Evolutionary conservation across 2,797 vertebrate genomes (phyloP).

Genomic region (Otus scops): DNA sequence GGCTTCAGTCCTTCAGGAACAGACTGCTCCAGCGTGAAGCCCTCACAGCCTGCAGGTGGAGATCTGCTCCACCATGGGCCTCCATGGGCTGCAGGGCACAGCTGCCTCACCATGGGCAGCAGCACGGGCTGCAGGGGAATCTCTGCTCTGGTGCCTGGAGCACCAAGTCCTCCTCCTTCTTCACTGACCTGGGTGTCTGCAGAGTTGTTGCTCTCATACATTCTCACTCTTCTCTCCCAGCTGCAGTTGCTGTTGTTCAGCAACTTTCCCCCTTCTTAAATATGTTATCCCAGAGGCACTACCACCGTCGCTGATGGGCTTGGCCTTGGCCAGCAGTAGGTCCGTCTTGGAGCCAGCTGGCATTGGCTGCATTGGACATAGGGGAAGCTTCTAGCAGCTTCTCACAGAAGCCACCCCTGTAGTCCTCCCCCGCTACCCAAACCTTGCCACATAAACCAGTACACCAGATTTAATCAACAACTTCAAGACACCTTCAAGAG

Average conservation of each 20-base stretch:
- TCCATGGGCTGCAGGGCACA: background rate
- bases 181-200: background rate
- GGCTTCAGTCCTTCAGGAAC: background rate
- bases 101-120: background rate
- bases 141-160: background rate
- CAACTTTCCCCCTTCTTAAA: background rate
- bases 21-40: background rate
- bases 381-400: background rate
- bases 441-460: background rate
- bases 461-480: background rate
- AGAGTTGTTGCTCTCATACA: background rate
- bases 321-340: fast-evolving
- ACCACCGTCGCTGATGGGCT: background rate
- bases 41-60: background rate
- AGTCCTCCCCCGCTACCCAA: background rate
- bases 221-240: background rate
- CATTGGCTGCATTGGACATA: background rate
- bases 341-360: background rate
- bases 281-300: no score
- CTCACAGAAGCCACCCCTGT: background rate
- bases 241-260: no score
- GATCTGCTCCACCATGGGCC: background rate
- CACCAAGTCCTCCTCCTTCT: background rate
- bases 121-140: no score
- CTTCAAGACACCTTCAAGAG: background rate